Percentiles rank a stretch among this genome's conserved stretches.
These are phyloP conservation scores for Neolamprologus tretocephalus DNA, from an alignment of 2,113 vertebrate genomes.

Conservation along the genomic window DNA sequence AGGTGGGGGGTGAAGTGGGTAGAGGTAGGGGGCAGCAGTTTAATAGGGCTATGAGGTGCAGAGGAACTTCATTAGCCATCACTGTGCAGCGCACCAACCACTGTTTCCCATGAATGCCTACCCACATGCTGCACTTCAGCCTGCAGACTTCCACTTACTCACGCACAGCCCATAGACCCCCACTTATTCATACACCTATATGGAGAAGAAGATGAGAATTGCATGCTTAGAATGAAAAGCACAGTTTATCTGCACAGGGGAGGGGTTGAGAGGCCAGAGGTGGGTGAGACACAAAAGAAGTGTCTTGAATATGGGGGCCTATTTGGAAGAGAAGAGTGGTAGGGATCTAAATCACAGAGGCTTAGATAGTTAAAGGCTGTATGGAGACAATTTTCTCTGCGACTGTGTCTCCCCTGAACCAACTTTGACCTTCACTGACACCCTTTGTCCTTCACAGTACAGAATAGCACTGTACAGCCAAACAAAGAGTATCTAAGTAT, in stretches of 20 bases:
- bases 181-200: constrained; percentile 52
- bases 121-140: constrained; percentile 49
- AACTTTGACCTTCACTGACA: constrained; percentile 36
- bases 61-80: constrained; percentile 64
- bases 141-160: constrained; percentile 50
- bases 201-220: constrained; percentile 26
- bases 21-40: constrained; percentile 62
- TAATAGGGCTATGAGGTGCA: constrained; percentile 64
- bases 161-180: constrained; percentile 33
- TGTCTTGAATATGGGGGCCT: constrained; percentile 16
- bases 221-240: constrained; percentile 54
- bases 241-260: constrained; percentile 10
- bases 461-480: background rate
- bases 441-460: background rate
- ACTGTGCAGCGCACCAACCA: constrained; percentile 33
- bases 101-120: constrained; percentile 33
- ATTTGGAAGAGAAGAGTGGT: background rate
- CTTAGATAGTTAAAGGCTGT: constrained; percentile 20
- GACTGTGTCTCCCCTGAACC: background rate
- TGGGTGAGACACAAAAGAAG: constrained; percentile 38
- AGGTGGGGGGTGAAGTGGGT: constrained; percentile 64
- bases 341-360: constrained; percentile 4
- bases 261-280: constrained; percentile 29
- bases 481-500: background rate
- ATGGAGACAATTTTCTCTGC: background rate